Percentiles rank a stretch among this genome's conserved stretches.
Evolutionary conservation across 2,113 vertebrate genomes (phyloP).

Genomic region (Clinocottus analis): DNA sequence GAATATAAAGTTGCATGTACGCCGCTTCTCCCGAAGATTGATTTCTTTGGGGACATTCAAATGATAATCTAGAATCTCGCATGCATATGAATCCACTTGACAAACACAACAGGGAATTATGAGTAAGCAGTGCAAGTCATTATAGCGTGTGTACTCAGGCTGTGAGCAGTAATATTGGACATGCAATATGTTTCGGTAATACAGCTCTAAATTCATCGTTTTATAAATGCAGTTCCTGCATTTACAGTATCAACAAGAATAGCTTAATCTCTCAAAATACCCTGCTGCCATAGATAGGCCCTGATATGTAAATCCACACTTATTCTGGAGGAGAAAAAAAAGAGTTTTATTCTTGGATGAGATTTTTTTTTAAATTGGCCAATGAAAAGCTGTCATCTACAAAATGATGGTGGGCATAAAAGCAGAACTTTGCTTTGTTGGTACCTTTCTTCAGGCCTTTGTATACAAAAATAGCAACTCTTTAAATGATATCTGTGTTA

Average conservation of each 20-base stretch:
- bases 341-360: conserved; percentile 35
- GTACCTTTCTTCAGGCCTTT: conserved; percentile 8
- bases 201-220: not conserved
- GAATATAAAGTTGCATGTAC: conserved; percentile 20
- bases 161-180: not conserved
- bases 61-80: conserved; percentile 13
- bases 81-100: conserved; percentile 28
- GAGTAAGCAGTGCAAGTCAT: conserved; percentile 1
- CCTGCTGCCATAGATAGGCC: not conserved
- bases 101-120: conserved; percentile 27
- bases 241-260: not conserved
- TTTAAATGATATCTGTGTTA: not conserved
- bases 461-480: conserved; percentile 43
- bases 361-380: conserved; percentile 7
- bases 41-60: conserved; percentile 42
- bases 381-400: conserved; percentile 28
- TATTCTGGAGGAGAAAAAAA: not conserved
- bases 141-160: not conserved
- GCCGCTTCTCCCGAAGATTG: conserved; percentile 27
- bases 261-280: not conserved
- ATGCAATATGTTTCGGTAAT: not conserved
- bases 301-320: conserved; percentile 36
- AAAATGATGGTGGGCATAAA: conserved; percentile 12
- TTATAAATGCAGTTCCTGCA: not conserved
- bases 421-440: conserved; percentile 24